These are phyloP conservation scores for Daboia siamensis DNA, from an alignment of 2,113 vertebrate species.

Conservation along the genomic window DNA sequence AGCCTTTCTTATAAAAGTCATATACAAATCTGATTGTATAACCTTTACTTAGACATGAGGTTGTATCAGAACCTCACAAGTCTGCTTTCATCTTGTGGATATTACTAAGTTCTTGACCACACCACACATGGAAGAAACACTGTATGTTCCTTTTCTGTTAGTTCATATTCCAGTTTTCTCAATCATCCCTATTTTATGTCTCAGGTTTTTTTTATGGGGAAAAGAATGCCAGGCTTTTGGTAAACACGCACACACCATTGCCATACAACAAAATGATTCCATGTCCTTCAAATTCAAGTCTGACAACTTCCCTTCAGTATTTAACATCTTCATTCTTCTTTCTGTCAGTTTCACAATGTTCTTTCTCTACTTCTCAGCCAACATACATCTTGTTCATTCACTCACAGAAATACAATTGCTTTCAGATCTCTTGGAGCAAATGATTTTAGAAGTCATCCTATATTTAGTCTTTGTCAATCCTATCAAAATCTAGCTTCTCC, in stretches of 20 bases:
- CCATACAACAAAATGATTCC: constrained; percentile 20
- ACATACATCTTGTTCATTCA: constrained; percentile 4
- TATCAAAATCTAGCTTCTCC: not conserved
- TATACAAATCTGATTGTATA: not conserved
- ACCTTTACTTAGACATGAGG: not conserved
- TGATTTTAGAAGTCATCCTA: not conserved
- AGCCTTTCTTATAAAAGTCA: not conserved
- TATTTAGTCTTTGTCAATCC: not conserved
- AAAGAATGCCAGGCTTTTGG: not conserved
- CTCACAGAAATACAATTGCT: not conserved
- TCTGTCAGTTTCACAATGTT: not conserved
- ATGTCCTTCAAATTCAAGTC: constrained; percentile 19
- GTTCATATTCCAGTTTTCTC: not conserved
- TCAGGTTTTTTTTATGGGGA: not conserved
- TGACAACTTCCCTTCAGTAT: not conserved
- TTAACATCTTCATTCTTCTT: constrained; percentile 11
- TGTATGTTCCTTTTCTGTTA: not conserved
- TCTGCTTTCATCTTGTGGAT: not conserved
- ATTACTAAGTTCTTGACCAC: not conserved
- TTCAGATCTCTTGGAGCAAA: not conserved
- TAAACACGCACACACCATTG: constrained; percentile 17
- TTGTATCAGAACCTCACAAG: not conserved
- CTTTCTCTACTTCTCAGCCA: not conserved
- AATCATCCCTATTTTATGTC: not conserved
- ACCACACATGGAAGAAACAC: not conserved